Conservation (phyloP, 2,888 invertebrate species). For the Caradrina clavipalpis region DNA sequence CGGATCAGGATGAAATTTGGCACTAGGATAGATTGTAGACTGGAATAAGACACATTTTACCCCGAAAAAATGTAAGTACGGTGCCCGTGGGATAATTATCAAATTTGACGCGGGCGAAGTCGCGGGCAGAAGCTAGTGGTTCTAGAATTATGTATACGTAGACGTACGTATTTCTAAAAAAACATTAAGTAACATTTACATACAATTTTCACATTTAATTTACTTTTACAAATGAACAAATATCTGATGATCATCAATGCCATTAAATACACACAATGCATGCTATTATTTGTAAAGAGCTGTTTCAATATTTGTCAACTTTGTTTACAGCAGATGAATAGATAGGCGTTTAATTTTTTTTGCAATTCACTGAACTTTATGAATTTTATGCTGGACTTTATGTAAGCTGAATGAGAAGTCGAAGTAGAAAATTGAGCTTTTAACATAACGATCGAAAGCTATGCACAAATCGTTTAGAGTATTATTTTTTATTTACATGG, state of each 20-base stretch:
- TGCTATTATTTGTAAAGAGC: conserved; percentile 29
- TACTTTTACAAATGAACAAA: too few species aligned
- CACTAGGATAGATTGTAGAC: too few species aligned
- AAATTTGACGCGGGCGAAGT: too few species aligned
- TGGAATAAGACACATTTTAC: too few species aligned
- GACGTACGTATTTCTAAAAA: too few species aligned
- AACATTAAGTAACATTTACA: neutral
- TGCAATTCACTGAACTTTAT: neutral
- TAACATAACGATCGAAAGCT: neutral
- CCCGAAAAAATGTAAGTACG: too few species aligned
- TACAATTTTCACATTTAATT: too few species aligned
- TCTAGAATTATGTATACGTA: too few species aligned
- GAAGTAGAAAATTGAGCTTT: neutral
- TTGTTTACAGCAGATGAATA: conserved; percentile 15
- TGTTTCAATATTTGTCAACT: conserved; percentile 18
- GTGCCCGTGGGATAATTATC: too few species aligned
- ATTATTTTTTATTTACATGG: neutral
- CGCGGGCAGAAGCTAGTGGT: too few species aligned
- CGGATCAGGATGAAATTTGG: too few species aligned
- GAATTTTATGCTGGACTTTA: neutral
- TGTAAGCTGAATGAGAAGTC: conserved; percentile 2
- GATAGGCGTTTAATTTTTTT: neutral
- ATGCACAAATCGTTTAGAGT: neutral
- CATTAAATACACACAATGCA: conserved; percentile 21
- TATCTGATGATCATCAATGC: conserved; percentile 23